Evolutionary conservation across 1,140 invertebrate species (phyloP).

Genomic region (Drosophila novamexicana): DNA sequence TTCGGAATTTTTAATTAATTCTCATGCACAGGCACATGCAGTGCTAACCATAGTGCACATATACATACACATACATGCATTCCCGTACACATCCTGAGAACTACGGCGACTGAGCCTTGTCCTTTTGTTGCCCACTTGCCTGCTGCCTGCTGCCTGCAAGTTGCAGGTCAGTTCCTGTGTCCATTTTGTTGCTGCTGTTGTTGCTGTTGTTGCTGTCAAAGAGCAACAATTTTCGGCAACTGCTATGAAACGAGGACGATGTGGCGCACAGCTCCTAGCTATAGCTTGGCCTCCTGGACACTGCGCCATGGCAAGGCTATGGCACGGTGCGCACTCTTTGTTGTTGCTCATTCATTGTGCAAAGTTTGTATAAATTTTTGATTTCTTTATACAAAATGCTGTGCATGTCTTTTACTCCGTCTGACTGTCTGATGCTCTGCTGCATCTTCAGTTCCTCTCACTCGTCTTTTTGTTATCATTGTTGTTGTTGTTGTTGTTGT

Average conservation of each 20-base stretch:
- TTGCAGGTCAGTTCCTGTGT: conserved; percentile 55
- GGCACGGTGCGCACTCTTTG: conserved; percentile 51
- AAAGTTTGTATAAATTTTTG: conserved; percentile 83
- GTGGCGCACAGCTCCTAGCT: conserved; percentile 25
- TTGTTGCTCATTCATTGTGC: conserved; percentile 81
- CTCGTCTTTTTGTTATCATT: conserved; percentile 17
- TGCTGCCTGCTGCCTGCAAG: conserved; percentile 29
- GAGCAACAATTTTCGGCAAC: conserved; percentile 79
- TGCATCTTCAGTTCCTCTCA: conserved; percentile 25
- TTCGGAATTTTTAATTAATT: conserved; percentile 83
- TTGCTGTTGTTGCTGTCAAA: conserved; percentile 47
- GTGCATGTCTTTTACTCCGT: conserved; percentile 66
- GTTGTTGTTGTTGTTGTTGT: conserved; percentile 18
- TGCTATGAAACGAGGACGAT: conserved; percentile 60
- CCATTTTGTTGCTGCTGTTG: conserved; percentile 46
- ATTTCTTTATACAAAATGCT: conserved; percentile 82
- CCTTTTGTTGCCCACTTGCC: conserved; percentile 53
- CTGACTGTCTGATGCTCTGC: conserved; percentile 66
- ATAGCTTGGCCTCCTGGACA: conserved; percentile 22
- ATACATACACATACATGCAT: conserved; percentile 20
- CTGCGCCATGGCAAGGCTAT: conserved; percentile 35
- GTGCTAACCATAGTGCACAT: background rate
- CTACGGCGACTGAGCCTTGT: conserved; percentile 46
- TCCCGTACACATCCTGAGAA: conserved; percentile 54
- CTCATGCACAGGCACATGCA: conserved; percentile 38